Conservation (phyloP, 2,113 vertebrate species). For the Xiphias gladius region DNA sequence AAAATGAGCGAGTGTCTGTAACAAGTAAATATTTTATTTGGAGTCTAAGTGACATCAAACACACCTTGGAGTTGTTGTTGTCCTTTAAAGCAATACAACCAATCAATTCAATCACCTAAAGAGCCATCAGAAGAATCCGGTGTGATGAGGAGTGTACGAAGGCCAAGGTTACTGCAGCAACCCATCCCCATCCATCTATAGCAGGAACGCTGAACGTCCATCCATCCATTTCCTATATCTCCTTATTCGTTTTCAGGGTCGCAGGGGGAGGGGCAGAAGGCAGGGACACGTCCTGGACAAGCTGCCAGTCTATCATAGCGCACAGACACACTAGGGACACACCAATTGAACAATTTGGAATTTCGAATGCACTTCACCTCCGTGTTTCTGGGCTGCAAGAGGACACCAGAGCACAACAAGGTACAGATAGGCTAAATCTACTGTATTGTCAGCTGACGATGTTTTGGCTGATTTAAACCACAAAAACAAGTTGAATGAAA, state of each 20-base stretch:
- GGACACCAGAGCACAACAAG: neutral
- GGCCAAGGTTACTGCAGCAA: slow-evolving; percentile 58
- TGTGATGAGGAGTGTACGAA: slow-evolving; percentile 47
- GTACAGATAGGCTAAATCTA: neutral
- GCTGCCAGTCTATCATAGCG: neutral
- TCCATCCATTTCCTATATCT: slow-evolving; percentile 51
- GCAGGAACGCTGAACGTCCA: slow-evolving; percentile 41
- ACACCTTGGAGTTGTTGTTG: slow-evolving; percentile 24
- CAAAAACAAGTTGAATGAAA: neutral
- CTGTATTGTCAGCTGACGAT: neutral
- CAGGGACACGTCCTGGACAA: neutral
- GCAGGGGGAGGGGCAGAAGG: slow-evolving; percentile 4
- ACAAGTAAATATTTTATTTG: neutral
- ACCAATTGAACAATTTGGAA: slow-evolving; percentile 11
- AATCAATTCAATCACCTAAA: slow-evolving; percentile 54
- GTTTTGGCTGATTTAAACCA: neutral
- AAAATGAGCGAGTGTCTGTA: neutral
- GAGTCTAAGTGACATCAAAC: slow-evolving; percentile 20
- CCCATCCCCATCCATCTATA: slow-evolving; percentile 39
- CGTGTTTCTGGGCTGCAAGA: neutral
- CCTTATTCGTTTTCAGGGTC: slow-evolving; percentile 60
- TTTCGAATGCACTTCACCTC: neutral
- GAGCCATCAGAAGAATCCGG: slow-evolving; percentile 46
- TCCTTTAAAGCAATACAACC: slow-evolving; percentile 32
- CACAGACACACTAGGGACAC: neutral